Evolutionary conservation across 2,888 invertebrate genomes (phyloP).

Genomic region (Nymphalis polychloros): DNA sequence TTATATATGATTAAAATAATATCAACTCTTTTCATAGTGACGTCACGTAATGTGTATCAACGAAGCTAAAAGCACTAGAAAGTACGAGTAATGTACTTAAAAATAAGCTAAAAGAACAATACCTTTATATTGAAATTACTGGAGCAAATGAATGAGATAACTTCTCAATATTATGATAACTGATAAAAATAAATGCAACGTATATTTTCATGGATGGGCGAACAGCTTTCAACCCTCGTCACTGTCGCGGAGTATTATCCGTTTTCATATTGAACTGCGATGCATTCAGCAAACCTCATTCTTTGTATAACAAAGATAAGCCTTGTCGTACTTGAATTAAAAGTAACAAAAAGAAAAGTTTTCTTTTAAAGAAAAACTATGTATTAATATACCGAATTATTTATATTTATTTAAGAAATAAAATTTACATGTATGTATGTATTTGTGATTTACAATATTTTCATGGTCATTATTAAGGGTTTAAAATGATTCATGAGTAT

Average conservation of each 20-base stretch:
- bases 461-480: too few relatives aligned
- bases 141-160: slow-evolving; percentile 18
- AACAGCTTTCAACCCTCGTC: slow-evolving; percentile 70
- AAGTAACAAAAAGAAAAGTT: background rate
- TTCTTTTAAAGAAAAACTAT: too few relatives aligned
- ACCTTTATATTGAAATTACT: slow-evolving; percentile 7
- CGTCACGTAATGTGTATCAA: too few relatives aligned
- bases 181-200: slow-evolving; percentile 56
- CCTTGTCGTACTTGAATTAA: slow-evolving; percentile 8
- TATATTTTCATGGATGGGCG: slow-evolving; percentile 70
- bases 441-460: background rate
- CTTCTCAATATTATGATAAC: slow-evolving; percentile 61
- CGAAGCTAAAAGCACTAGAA: too few relatives aligned
- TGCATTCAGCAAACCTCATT: slow-evolving; percentile 25
- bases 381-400: too few relatives aligned
- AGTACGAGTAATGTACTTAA: too few relatives aligned
- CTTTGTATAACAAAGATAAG: slow-evolving; percentile 21
- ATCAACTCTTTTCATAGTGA: too few relatives aligned
- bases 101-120: too few relatives aligned
- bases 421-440: too few relatives aligned
- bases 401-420: too few relatives aligned
- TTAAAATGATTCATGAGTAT: too few relatives aligned
- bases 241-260: slow-evolving; percentile 71
- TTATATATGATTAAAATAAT: too few relatives aligned
- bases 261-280: slow-evolving; percentile 68